A percentile compares a stretch with the other conserved stretches of the same genome.
These are phyloP conservation scores for Zapornia atra DNA, from an alignment of 2,113 vertebrate species.

Conservation along the genomic window DNA sequence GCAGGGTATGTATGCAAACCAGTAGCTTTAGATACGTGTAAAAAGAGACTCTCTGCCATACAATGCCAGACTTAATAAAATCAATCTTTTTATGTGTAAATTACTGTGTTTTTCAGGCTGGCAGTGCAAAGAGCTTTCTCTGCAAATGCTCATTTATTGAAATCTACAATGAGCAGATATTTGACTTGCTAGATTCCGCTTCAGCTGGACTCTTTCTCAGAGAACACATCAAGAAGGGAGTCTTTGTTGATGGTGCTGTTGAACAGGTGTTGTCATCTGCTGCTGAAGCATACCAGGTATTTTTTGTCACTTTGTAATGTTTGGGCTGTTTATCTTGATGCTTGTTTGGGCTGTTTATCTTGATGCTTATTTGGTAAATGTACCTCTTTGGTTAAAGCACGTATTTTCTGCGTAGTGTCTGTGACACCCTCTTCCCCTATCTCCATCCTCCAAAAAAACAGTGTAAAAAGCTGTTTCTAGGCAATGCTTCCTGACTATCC, in stretches of 20 bases:
- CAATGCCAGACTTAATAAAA: not conserved
- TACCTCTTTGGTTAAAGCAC: not conserved
- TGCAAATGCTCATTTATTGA: constrained; percentile 98
- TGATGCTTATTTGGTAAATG: not conserved
- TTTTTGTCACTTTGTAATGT: not conserved
- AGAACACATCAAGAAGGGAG: constrained; percentile 96
- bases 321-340: not conserved
- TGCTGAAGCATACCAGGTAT: constrained; percentile 93
- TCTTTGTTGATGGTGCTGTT: constrained; percentile 92
- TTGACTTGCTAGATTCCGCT: constrained; percentile 92
- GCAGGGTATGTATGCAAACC: not conserved
- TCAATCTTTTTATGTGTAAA: not conserved
- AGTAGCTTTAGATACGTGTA: not conserved
- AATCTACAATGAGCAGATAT: constrained; percentile 98
- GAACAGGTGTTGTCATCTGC: constrained; percentile 92
- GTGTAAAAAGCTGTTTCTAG: not conserved
- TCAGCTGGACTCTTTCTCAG: constrained; percentile 90
- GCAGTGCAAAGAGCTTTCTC: constrained; percentile 88
- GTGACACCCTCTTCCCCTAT: not conserved
- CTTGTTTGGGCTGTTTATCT: not conserved
- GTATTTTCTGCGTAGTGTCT: accelerated
- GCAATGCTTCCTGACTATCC: not conserved
- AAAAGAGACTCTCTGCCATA: not conserved
- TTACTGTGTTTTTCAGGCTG: constrained; percentile 78
- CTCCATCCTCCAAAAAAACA: not conserved